Evolutionary conservation across 1,140 invertebrate species (phyloP).

Genomic region (Neelides sp.): DNA sequence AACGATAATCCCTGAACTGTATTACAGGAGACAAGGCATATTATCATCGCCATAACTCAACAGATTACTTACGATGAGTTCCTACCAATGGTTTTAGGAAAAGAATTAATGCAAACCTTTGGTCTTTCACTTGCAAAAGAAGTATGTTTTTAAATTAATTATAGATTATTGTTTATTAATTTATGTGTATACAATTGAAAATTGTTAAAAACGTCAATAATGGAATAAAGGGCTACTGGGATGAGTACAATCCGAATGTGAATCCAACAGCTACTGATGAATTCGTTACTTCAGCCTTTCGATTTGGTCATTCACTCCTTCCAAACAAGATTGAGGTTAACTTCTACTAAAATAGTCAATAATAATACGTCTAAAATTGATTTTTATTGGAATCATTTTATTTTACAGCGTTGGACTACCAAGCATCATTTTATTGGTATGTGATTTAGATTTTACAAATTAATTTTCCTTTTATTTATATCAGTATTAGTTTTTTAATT

Average conservation of each 20-base stretch:
- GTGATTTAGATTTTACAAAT: background rate
- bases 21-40: slow-evolving; percentile 21
- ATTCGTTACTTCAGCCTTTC: slow-evolving; percentile 75
- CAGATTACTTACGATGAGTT: slow-evolving; percentile 46
- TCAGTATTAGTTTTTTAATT: background rate
- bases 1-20: background rate
- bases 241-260: slow-evolving; percentile 68
- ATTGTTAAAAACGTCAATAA: background rate
- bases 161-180: background rate
- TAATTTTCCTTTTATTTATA: background rate
- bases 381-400: too few relatives aligned
- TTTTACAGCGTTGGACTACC: slow-evolving; percentile 83
- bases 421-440: slow-evolving; percentile 80
- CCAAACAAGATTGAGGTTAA: slow-evolving; percentile 79
- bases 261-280: slow-evolving; percentile 76
- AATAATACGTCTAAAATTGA: too few relatives aligned
- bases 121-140: slow-evolving; percentile 32
- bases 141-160: too few relatives aligned
- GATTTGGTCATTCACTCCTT: slow-evolving; percentile 77
- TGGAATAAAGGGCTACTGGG: slow-evolving; percentile 59
- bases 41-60: slow-evolving; percentile 38
- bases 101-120: slow-evolving; percentile 37
- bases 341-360: too few relatives aligned
- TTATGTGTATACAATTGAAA: background rate
- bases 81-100: slow-evolving; percentile 44